Evolutionary conservation across 2,113 vertebrate genomes (phyloP).

Genomic region (Sphaerodactylus townsendi): DNA sequence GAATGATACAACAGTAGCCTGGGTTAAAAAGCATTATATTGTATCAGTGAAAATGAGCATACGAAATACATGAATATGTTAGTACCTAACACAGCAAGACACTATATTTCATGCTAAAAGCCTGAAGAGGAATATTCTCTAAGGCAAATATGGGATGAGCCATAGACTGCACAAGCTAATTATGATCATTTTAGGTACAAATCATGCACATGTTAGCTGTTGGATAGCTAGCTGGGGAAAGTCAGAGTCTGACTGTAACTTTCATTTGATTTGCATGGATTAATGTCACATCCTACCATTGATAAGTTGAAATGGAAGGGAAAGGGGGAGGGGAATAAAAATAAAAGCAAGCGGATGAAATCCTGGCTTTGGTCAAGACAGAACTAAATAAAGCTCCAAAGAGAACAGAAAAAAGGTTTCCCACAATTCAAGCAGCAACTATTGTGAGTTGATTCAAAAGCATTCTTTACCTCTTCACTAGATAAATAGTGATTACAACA

Average conservation of each 20-base stretch:
- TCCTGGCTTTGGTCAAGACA: background rate
- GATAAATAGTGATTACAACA: conserved; percentile 23
- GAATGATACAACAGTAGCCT: background rate
- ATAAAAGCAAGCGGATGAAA: background rate
- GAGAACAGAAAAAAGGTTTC: background rate
- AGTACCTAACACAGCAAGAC: background rate
- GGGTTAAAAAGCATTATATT: background rate
- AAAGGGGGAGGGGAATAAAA: background rate
- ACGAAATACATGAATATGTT: background rate
- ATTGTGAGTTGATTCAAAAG: conserved; percentile 20
- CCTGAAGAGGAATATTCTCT: background rate
- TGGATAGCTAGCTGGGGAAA: background rate
- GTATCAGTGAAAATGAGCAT: background rate
- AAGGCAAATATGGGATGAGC: background rate
- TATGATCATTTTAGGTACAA: background rate
- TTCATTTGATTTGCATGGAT: conserved; percentile 2
- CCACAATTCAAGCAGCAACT: background rate
- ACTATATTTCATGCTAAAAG: background rate
- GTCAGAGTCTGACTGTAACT: background rate
- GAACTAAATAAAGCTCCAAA: background rate
- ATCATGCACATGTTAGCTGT: background rate
- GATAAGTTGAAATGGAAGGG: background rate
- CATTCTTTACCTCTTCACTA: background rate
- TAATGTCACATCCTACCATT: background rate
- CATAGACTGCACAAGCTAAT: background rate